Percentiles rank a stretch among this genome's conserved stretches.
Conservation (phyloP, 2,797 vertebrate genomes). For the Aldrovandia affinis region DNA sequence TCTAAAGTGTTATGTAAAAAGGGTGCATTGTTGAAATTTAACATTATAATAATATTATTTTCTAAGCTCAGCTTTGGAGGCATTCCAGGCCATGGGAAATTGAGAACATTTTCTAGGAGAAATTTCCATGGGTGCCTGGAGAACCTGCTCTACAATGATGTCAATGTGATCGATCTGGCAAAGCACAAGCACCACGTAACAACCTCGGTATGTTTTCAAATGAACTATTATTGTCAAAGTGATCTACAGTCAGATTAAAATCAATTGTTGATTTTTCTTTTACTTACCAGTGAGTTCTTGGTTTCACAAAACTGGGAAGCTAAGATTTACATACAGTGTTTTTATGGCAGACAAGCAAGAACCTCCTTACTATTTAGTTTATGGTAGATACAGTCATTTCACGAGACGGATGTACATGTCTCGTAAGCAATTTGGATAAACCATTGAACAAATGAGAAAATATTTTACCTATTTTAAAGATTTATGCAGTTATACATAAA, state of each 20-base stretch:
- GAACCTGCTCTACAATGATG: slow-evolving; percentile 85
- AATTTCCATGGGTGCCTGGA: slow-evolving; percentile 92
- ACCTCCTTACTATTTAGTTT: background rate
- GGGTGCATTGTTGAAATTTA: slow-evolving; percentile 15
- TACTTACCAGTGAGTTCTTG: slow-evolving; percentile 6
- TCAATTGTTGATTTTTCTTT: slow-evolving; percentile 1
- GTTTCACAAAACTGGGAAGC: no score
- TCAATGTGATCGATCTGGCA: slow-evolving; percentile 81
- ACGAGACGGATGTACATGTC: background rate
- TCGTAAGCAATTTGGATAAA: background rate
- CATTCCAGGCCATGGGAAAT: slow-evolving; percentile 73
- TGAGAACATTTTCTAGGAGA: slow-evolving; percentile 65
- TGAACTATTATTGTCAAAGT: background rate
- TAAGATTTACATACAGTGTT: no score
- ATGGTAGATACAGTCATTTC: background rate
- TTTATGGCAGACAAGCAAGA: no score
- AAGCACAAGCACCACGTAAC: slow-evolving; percentile 76
- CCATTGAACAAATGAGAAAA: no score
- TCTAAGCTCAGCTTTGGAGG: slow-evolving; percentile 90
- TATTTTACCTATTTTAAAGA: background rate
- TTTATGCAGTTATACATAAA: no score
- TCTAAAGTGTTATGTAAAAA: background rate
- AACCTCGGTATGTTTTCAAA: slow-evolving; percentile 71
- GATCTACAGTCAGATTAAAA: background rate
- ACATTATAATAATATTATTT: slow-evolving; percentile 63